Evolutionary conservation across 92 coral and sea anemone genomes (phyloP), one percentile per base, ranked within the genome.

Genomic region (Porites evermanni): DNA sequence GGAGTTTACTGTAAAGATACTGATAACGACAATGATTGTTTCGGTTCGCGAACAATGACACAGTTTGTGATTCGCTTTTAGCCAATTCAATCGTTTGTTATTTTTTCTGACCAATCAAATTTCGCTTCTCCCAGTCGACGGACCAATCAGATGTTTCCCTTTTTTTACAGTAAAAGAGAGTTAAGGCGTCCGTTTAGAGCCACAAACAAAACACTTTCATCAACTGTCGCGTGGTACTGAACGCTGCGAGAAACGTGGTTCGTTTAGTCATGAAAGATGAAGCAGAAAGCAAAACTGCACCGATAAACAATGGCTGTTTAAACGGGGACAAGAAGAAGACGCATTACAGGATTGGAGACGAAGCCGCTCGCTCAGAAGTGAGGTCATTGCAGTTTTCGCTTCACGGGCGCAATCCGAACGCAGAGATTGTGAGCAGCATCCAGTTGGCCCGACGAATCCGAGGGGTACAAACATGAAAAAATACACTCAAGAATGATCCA

Each of bases 361-460:
- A 38, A 38, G 7, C 6, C 16, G 26, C 67, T 26, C 68, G 67
- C 53, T 26, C 24, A 14, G 80, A 77, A 60, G 60, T 77, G 60
- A 47, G 80, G 1, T 23, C 67, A 10, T 77, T 58, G 44, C 67
- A 77, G 53, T 77, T 17, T 13, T 21, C 80, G 17, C 23, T 9
- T 26, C 80, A 59, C 1, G 52, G 68, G 32, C 67, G 38, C 29
- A 77, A 53, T 18, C 67, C 18, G 52, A 60, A 29, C 53, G 80
- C 26, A 19, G 60, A 60, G 17, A 77, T 29, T 2, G 18, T 8
- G 16, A 20, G 24, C 29, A 65, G 50, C 14, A 77, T 60, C 9
- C 80, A 77, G 11, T 32, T 58, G 69, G 80, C 67, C 12, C 53
- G 80, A 59, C 52, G 80, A 58, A 77, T 77, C 69, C 80, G 80